phyloP scores from a whole-genome alignment of 2,797 vertebrate genomes.

The Harpagifer antarcticus region DNA sequence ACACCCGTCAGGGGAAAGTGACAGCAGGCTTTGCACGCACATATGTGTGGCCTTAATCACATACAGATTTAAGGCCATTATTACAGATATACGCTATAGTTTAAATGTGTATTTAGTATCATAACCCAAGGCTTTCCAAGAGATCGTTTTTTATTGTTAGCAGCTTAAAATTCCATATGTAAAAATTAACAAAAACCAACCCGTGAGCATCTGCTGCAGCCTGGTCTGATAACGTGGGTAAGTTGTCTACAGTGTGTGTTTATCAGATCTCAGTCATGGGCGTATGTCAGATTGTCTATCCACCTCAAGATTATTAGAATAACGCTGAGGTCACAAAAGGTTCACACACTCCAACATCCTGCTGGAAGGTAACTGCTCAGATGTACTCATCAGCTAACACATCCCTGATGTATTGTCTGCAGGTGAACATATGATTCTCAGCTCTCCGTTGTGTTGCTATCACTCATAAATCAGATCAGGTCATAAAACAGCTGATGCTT shows the following conservation, averaged over 20 bases:
- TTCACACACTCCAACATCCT: not conserved
- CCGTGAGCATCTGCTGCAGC: not conserved
- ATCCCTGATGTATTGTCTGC: not conserved
- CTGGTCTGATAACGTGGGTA: not conserved
- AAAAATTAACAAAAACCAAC: not conserved
- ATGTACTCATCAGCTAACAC: not conserved
- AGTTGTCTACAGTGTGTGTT: not conserved
- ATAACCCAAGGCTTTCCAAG: too few relatives aligned
- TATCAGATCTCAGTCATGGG: constrained; percentile 32
- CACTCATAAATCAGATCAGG: not conserved
- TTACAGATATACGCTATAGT: not conserved
- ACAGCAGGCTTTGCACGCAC: not conserved
- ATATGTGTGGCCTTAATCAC: not conserved
- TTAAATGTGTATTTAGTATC: not conserved
- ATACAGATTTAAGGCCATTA: not conserved
- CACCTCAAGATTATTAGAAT: not conserved
- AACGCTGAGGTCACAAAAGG: not conserved
- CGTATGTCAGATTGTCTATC: constrained; percentile 20
- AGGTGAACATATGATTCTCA: not conserved
- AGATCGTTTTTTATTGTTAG: not conserved
- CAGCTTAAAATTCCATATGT: not conserved
- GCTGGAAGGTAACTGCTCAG: not conserved
- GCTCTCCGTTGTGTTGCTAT: constrained; percentile 1
- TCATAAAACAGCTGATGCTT: not conserved
- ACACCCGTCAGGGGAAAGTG: not conserved